Evolutionary conservation across 2,113 vertebrate genomes (phyloP).

Genomic region (Psammodynastes pulverulentus): DNA sequence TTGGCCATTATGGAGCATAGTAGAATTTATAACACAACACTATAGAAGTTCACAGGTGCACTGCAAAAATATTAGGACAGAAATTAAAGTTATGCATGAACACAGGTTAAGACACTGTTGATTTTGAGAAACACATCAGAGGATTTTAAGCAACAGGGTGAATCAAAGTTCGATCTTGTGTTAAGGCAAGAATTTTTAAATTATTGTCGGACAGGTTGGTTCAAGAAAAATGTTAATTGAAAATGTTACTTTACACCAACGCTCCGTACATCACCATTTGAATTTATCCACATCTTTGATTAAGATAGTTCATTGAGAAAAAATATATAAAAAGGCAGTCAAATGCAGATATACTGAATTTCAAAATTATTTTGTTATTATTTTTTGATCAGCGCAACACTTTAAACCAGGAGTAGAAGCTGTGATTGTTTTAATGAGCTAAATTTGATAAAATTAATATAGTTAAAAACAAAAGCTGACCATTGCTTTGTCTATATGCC

Average conservation of each 20-base stretch:
- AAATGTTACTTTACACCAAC: not conserved
- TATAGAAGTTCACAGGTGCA: not conserved
- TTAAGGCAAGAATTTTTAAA: slow-evolving; percentile 30
- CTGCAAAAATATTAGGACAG: not conserved
- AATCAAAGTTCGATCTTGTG: not conserved
- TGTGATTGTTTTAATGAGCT: accelerated
- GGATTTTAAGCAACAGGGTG: not conserved
- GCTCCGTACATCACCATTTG: slow-evolving; percentile 63
- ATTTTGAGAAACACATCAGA: not conserved
- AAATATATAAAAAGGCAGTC: not conserved
- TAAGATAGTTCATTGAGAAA: not conserved
- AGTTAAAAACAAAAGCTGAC: not conserved
- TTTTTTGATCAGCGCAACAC: not conserved
- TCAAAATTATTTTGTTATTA: not conserved
- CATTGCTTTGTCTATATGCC: not conserved
- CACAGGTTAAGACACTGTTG: not conserved
- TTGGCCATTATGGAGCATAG: not conserved
- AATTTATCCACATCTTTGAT: slow-evolving; percentile 8
- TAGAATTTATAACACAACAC: not conserved
- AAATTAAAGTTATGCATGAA: slow-evolving; percentile 10
- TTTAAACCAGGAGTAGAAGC: not conserved
- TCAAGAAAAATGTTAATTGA: slow-evolving; percentile 42
- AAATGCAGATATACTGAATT: not conserved
- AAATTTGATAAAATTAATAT: not conserved
- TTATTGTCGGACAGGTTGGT: not conserved